Conservation (phyloP, 2,797 vertebrate species). For the Anguilla megastoma region DNA sequence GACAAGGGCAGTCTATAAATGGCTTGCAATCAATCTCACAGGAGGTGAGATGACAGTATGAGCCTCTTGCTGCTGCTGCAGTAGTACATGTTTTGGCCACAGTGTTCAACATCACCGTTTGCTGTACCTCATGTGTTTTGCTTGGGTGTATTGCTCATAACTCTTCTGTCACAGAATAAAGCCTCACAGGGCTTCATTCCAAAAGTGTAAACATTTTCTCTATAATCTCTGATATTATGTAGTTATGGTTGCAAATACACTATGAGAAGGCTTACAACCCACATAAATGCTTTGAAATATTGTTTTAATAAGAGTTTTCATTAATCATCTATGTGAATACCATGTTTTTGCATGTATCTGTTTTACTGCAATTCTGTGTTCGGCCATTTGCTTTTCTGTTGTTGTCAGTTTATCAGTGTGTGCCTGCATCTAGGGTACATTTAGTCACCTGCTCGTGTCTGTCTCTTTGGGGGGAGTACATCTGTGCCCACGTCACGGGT, state of each 20-base stretch:
- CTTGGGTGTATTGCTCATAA: neutral
- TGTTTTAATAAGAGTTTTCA: neutral
- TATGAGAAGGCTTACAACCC: neutral
- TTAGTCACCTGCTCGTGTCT: neutral
- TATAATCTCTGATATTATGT: neutral
- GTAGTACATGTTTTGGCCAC: neutral
- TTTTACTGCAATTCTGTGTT: neutral
- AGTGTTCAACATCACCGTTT: neutral
- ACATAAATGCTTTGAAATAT: neutral
- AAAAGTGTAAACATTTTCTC: neutral
- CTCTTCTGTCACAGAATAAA: neutral
- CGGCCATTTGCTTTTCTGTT: neutral
- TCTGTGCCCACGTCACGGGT: neutral
- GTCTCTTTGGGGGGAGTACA: neutral
- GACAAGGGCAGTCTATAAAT: neutral
- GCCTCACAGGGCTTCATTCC: neutral
- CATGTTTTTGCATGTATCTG: neutral
- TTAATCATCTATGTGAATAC: neutral
- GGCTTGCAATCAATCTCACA: neutral
- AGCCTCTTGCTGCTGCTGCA: neutral
- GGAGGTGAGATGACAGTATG: neutral
- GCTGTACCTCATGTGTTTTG: neutral
- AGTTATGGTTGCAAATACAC: neutral
- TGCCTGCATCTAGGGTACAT: neutral
- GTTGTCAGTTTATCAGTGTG: slow-evolving; percentile 9